These are phyloP conservation scores for Prionchulus punctatus DNA, from an alignment of 2,888 invertebrate genomes.

Conservation along the genomic window DNA sequence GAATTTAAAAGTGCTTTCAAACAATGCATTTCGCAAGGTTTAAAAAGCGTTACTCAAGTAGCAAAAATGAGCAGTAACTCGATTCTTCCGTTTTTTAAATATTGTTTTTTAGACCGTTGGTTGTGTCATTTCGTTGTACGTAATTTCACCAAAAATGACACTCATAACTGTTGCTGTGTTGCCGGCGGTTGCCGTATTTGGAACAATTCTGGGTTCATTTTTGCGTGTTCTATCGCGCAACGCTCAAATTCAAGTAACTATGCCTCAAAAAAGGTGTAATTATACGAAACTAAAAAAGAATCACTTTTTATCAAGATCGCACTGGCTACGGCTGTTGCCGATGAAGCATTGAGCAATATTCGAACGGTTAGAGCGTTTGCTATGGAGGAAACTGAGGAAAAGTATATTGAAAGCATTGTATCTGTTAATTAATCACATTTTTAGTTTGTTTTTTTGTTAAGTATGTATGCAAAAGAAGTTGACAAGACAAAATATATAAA, in stretches of 20 bases:
- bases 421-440: not conserved
- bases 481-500: constrained; percentile 53
- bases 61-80: no score
- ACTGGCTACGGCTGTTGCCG: constrained; percentile 68
- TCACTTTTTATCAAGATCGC: constrained; percentile 46
- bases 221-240: constrained; percentile 57
- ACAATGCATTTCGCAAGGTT: constrained; percentile 72
- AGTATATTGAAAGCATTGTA: constrained; percentile 38
- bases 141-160: constrained; percentile 79
- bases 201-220: constrained; percentile 60
- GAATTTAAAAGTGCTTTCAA: constrained; percentile 95
- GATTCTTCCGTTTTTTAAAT: constrained; percentile 5
- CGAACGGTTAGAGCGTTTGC: constrained; percentile 84
- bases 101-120: constrained; percentile 43
- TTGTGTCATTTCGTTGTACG: constrained; percentile 56
- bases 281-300: not conserved
- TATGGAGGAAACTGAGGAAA: constrained; percentile 66
- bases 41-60: constrained; percentile 70
- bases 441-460: constrained; percentile 15
- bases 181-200: constrained; percentile 66
- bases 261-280: not conserved
- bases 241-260: constrained; percentile 54
- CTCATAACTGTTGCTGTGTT: constrained; percentile 63
- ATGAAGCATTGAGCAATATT: constrained; percentile 81
- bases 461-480: constrained; percentile 49